phyloP scores from a whole-genome alignment of 2,888 invertebrate species.

The Isotomurus palustris region DNA sequence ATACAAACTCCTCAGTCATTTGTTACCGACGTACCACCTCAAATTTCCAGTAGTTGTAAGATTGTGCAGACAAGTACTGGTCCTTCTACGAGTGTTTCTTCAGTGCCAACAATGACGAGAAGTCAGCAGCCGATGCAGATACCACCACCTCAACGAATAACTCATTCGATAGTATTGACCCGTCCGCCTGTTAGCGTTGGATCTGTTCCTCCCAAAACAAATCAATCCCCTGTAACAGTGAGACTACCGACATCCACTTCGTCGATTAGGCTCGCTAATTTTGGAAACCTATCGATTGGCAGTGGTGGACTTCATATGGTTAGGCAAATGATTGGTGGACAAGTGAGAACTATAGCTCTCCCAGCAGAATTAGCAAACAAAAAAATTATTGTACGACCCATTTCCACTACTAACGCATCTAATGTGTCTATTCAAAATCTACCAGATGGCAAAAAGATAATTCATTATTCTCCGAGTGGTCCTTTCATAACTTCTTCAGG shows the following conservation, averaged over 20 bases:
- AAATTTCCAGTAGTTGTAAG: neutral
- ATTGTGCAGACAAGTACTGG: neutral
- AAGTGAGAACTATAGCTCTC: neutral
- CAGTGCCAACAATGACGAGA: neutral
- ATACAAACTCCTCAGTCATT: no score
- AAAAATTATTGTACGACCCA: slow-evolving; percentile 2
- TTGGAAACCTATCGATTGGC: no score
- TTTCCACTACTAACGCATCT: neutral
- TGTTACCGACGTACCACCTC: neutral
- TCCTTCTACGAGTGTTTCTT: neutral
- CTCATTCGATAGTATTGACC: neutral
- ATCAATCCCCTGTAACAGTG: no score
- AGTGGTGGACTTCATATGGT: no score
- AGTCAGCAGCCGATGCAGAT: neutral
- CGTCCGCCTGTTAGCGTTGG: neutral
- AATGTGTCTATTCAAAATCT: neutral
- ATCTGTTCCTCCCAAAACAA: no score
- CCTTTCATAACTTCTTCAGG: neutral
- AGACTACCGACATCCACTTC: no score
- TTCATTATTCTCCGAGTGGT: slow-evolving; percentile 6
- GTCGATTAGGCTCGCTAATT: no score
- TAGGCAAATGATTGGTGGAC: neutral
- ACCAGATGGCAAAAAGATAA: neutral
- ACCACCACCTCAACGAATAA: neutral
- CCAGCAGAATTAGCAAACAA: neutral